Evolutionary conservation across 2,113 vertebrate species (phyloP).

Genomic region (Onychorhynchus coronatus): DNA sequence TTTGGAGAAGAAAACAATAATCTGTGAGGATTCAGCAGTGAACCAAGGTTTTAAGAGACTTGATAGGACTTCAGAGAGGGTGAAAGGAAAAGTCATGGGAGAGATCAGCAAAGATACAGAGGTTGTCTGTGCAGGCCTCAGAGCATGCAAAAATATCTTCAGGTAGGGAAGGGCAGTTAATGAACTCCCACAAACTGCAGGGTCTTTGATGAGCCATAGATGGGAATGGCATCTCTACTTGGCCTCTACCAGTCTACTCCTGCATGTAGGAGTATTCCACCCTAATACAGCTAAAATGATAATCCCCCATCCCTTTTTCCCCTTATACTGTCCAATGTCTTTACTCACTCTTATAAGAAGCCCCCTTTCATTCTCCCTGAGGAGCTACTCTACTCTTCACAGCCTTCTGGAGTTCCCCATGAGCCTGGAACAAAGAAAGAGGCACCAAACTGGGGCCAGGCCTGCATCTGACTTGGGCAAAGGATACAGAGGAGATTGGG

Average conservation of each 20-base stretch:
- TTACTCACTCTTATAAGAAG: neutral
- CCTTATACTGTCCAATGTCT: rapidly evolving
- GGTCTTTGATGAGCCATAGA: neutral
- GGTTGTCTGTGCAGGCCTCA: neutral
- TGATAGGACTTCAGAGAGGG: neutral
- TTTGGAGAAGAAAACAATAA: neutral
- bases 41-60: neutral
- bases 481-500: neutral
- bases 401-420: neutral
- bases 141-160: neutral
- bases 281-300: neutral
- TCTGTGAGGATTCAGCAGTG: neutral
- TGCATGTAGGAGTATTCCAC: neutral
- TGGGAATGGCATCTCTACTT: neutral
- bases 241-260: neutral
- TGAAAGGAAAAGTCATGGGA: neutral
- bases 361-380: neutral
- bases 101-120: neutral
- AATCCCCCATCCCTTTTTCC: rapidly evolving
- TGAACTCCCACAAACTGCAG: neutral
- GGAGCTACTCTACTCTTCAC: neutral
- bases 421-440: neutral
- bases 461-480: neutral
- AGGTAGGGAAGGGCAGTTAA: neutral
- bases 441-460: neutral